phyloP scores from a whole-genome alignment of 2,888 invertebrate genomes.

The Pseudoips prasinana region DNA sequence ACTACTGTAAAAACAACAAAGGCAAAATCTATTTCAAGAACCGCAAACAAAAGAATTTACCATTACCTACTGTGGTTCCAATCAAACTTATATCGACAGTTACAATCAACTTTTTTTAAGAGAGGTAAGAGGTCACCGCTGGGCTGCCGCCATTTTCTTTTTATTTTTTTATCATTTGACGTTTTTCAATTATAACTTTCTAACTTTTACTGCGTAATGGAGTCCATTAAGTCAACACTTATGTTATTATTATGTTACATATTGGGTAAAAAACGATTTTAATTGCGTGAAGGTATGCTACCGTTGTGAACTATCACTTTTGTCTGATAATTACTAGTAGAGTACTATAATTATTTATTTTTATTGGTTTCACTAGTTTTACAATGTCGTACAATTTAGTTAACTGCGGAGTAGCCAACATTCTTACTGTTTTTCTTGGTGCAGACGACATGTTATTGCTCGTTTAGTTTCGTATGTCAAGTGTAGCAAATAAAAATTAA shows the following conservation, averaged over 20 bases:
- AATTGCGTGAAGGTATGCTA: constrained; percentile 33
- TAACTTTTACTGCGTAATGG: constrained; percentile 64
- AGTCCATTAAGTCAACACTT: constrained; percentile 48
- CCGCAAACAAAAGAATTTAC: no score
- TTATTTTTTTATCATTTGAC: constrained; percentile 59
- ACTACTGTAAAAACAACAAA: no score
- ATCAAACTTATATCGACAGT: no score
- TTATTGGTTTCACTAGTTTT: no score
- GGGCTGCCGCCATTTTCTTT: constrained; percentile 33
- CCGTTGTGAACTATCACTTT: constrained; percentile 22
- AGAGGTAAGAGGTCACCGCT: constrained; percentile 64
- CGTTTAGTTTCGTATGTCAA: no score
- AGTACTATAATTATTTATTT: background rate
- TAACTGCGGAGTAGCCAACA: no score
- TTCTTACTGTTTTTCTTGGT: no score
- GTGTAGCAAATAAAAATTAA: no score
- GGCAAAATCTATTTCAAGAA: no score
- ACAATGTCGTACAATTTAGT: no score
- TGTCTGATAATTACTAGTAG: constrained; percentile 12
- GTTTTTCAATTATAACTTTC: constrained; percentile 59
- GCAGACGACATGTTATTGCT: no score
- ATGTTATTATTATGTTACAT: constrained; percentile 40
- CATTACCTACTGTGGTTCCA: no score
- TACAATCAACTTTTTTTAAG: constrained; percentile 1
- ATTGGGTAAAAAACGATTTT: constrained; percentile 29